Base-by-base conservation (phyloP, 2,888 invertebrate species). In the Troglohyphantes excavatus region DNA sequence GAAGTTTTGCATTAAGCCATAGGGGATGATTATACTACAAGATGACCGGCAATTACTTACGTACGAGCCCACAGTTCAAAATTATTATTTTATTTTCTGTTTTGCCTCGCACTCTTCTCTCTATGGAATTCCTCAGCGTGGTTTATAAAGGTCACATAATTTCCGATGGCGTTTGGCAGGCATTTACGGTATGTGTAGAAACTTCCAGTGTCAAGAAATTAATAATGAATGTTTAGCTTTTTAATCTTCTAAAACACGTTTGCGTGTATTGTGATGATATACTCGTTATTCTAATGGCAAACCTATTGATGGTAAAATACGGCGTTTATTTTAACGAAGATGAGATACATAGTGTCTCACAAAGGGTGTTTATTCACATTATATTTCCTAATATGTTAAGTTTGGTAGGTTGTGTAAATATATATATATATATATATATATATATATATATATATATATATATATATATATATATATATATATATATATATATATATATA, bases 211-310 rank as follows among this genome's bases (percentile, higher is more conserved):
- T 53, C 5, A 33, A 33, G 17, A 53, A 53, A 53, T 53, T 13
- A 53, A 53, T 53, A n/a, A n/a, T n/a, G 13, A 53, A n/a, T 53
- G 53, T 39, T 5, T 53, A 17, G 17, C 53, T n/a, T 13, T 53
- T 53, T 53, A 53, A 53, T 53, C 53, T 53, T 53, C 53, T 53
- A 53, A 53, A 53, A 53, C 53, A n/a, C 53, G 53, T 53, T 53
- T 53, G 53, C 53, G 53, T 53, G 53, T 53, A 53, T n/a, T 53
- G 5, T n/a, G n/a, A 5, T 53, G 9, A 33, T 3, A 6, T 33
- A 33, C 5, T 1, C 17, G 13, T 13, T 53, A 53, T n/a, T 53
- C n/a, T 53, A 3, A 6, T 53, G n/a, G 53, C n/a, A 53, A 53
- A 17, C 17, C 9, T 53, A 17, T 2, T 1, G 53, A n/a, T n/a